Percentiles rank a stretch among this genome's conserved stretches.
phyloP scores from a whole-genome alignment of 2,888 invertebrate species.

The Xylophagus ater region DNA sequence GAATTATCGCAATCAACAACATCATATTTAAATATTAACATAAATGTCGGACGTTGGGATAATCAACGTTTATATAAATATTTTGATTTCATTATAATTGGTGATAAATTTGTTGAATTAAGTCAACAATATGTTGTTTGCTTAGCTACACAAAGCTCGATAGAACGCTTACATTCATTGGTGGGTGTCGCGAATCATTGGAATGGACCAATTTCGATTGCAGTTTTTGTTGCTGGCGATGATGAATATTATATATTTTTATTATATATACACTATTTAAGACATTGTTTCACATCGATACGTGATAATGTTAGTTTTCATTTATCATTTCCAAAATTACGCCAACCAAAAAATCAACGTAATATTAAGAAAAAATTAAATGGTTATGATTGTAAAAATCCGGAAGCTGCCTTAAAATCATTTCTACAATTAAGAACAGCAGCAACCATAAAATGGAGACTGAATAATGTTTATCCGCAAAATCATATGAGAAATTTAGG shows the following conservation, averaged over 20 bases:
- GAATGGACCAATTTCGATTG: constrained; percentile 76
- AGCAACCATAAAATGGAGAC: constrained; percentile 60
- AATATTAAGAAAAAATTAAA: constrained; percentile 15
- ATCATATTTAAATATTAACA: constrained; percentile 49
- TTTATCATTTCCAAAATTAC: constrained; percentile 55
- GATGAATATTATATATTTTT: constrained; percentile 63
- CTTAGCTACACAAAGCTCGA: constrained; percentile 74
- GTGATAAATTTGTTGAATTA: constrained; percentile 51
- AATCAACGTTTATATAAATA: constrained; percentile 54
- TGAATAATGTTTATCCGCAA: constrained; percentile 72
- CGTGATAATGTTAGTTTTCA: constrained; percentile 66
- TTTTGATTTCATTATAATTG: constrained; percentile 61
- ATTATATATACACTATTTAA: constrained; percentile 63
- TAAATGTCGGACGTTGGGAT: constrained; percentile 65
- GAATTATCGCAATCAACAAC: constrained; percentile 11
- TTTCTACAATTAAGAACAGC: constrained; percentile 49
- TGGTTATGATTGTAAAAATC: constrained; percentile 53
- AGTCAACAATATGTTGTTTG: constrained; percentile 53
- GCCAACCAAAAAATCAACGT: constrained; percentile 31
- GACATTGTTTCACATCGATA: constrained; percentile 60
- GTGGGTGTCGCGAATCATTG: constrained; percentile 71
- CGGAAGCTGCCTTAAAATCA: constrained; percentile 50
- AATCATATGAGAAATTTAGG: constrained; percentile 82
- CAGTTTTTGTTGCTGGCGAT: constrained; percentile 67
- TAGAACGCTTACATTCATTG: constrained; percentile 68